Evolutionary conservation across 2,888 invertebrate genomes (phyloP).

Genomic region (Andrena fulva): DNA sequence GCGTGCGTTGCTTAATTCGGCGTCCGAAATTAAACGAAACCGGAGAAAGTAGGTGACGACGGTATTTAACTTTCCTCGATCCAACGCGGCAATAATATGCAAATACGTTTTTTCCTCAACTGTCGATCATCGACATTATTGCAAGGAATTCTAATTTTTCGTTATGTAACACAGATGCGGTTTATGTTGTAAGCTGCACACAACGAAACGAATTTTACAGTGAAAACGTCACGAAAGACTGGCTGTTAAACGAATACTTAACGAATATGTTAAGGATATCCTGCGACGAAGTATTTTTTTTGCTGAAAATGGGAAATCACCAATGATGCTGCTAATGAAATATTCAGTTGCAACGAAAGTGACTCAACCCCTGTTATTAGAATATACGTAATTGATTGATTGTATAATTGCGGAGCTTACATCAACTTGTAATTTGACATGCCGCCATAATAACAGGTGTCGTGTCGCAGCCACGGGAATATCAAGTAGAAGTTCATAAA

Average conservation of each 20-base stretch:
- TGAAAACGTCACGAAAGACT: not conserved
- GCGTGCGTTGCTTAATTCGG: constrained; percentile 16
- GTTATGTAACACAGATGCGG: too few relatives aligned
- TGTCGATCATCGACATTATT: too few relatives aligned
- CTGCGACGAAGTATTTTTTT: not conserved
- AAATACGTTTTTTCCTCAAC: not conserved
- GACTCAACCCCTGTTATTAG: not conserved
- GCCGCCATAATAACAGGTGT: not conserved
- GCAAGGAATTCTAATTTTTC: too few relatives aligned
- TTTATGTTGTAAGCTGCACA: too few relatives aligned
- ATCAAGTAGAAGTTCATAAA: not conserved
- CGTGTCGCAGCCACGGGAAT: not conserved
- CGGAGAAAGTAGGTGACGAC: constrained; percentile 27
- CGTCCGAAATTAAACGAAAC: not conserved
- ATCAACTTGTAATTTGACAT: not conserved
- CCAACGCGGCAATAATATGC: not conserved
- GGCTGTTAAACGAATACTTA: too few relatives aligned
- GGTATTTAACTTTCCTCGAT: not conserved
- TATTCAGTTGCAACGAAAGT: not conserved
- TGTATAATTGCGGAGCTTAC: not conserved
- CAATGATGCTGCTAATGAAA: not conserved
- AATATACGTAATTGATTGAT: constrained; percentile 16
- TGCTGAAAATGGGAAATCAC: not conserved
- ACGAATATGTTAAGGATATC: too few relatives aligned
- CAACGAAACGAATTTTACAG: not conserved